A percentile compares a stretch with the other conserved stretches of the same genome.
These are phyloP conservation scores for Pararge aegeria DNA, from an alignment of 1,140 invertebrate genomes.

Conservation along the genomic window DNA sequence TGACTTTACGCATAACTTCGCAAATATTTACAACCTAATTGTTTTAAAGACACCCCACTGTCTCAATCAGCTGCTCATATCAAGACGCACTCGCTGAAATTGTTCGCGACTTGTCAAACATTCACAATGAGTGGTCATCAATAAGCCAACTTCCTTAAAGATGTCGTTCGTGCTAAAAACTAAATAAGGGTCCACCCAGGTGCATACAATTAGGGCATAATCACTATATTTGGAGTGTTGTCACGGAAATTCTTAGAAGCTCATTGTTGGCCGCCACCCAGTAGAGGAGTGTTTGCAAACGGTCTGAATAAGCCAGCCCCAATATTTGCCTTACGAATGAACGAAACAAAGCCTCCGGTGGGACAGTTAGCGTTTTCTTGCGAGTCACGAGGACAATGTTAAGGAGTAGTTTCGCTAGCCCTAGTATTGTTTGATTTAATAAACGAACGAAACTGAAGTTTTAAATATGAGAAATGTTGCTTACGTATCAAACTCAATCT, in stretches of 20 bases:
- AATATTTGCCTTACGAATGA: conserved; percentile 75
- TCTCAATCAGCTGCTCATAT: not conserved
- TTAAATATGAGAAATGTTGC: too few relatives aligned
- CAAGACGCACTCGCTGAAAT: conserved; percentile 14
- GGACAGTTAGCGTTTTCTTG: conserved; percentile 67
- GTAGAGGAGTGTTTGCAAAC: conserved; percentile 70
- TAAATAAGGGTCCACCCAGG: conserved; percentile 71
- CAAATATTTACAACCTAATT: too few relatives aligned
- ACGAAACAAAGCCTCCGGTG: conserved; percentile 67
- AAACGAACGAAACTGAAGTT: too few relatives aligned
- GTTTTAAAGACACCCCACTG: not conserved
- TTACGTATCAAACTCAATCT: too few relatives aligned
- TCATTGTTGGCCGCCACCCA: conserved; percentile 70
- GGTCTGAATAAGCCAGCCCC: conserved; percentile 55
- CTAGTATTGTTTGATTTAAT: too few relatives aligned
- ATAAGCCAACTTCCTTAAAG: conserved; percentile 46
- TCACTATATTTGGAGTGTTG: conserved; percentile 74
- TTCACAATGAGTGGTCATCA: conserved; percentile 57
- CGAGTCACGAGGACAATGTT: conserved; percentile 49
- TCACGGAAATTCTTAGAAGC: conserved; percentile 65
- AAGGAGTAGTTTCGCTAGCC: conserved; percentile 36
- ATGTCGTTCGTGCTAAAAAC: conserved; percentile 61
- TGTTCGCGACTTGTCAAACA: conserved; percentile 52
- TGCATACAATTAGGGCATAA: conserved; percentile 74
- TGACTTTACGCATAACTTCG: too few relatives aligned